These are phyloP conservation scores for Idaea biselata DNA, from an alignment of 2,888 invertebrate species.

Conservation along the genomic window DNA sequence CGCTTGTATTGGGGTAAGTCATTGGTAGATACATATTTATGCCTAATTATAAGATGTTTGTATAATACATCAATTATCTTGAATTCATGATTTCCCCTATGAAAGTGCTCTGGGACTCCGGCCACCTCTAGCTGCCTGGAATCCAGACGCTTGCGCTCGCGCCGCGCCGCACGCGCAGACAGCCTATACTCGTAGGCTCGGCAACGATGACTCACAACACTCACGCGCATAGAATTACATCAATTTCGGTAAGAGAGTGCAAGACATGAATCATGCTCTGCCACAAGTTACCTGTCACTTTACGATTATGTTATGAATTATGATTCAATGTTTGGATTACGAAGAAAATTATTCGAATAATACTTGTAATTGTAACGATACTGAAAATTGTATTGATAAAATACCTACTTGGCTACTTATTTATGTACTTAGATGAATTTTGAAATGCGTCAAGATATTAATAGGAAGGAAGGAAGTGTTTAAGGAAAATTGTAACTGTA, in stretches of 20 bases:
- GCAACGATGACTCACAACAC: conserved; percentile 4
- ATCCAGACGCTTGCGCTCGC: background rate
- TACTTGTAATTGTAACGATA: background rate
- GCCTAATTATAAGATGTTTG: too few species aligned
- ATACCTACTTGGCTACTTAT: background rate
- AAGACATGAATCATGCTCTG: conserved; percentile 8
- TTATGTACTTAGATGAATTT: too few species aligned
- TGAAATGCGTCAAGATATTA: background rate
- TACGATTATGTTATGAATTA: background rate
- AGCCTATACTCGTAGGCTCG: background rate
- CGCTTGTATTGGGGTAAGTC: too few species aligned
- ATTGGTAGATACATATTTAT: too few species aligned
- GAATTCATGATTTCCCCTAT: background rate
- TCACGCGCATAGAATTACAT: conserved; percentile 8
- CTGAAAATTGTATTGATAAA: background rate
- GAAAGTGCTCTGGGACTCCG: background rate
- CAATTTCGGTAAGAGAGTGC: conserved; percentile 8
- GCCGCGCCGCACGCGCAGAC: background rate
- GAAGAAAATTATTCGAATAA: background rate
- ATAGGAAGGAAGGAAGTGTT: background rate
- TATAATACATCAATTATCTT: too few species aligned
- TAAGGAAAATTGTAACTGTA: background rate
- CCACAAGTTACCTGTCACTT: background rate
- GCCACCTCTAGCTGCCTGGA: background rate
- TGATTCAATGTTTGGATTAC: background rate